These are phyloP conservation scores for Aporrectodea caliginosa DNA, from an alignment of 1,140 invertebrate genomes.

Conservation along the genomic window DNA sequence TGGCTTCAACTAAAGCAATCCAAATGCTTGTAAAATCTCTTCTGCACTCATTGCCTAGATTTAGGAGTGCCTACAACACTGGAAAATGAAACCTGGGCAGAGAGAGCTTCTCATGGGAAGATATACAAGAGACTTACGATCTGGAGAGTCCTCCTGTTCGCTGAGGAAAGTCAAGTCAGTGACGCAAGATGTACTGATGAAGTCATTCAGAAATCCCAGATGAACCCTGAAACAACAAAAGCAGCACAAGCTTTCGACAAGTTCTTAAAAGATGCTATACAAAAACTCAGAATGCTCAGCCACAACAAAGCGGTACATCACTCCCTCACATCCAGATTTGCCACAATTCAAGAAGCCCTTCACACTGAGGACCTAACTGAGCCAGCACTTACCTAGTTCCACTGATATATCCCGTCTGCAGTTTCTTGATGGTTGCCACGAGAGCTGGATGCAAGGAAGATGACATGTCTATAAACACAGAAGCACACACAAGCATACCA, in stretches of 20 bases:
- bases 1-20: too few species aligned
- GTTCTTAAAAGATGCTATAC: neutral
- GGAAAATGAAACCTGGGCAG: too few species aligned
- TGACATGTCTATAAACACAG: constrained; percentile 71
- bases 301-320: neutral
- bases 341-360: too few species aligned
- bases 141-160: constrained; percentile 26
- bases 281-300: neutral
- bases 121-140: constrained; percentile 29
- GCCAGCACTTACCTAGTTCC: constrained; percentile 70
- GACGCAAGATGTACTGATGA: constrained; percentile 90
- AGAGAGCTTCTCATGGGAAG: too few species aligned
- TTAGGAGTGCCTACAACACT: too few species aligned
- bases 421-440: constrained; percentile 95
- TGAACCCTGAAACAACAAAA: constrained; percentile 67
- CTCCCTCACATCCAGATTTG: too few species aligned
- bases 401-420: constrained; percentile 97
- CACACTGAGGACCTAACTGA: too few species aligned
- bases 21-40: too few species aligned
- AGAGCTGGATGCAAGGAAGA: constrained; percentile 83
- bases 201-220: constrained; percentile 83
- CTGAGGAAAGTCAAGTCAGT: constrained; percentile 88
- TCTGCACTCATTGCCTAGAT: too few species aligned
- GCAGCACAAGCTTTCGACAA: neutral
- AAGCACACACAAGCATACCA: too few species aligned